A percentile compares a stretch with the other conserved stretches of the same genome.
These are phyloP conservation scores for Chlorodrepanis virens DNA, from an alignment of 2,113 vertebrate genomes.

Conservation along the genomic window DNA sequence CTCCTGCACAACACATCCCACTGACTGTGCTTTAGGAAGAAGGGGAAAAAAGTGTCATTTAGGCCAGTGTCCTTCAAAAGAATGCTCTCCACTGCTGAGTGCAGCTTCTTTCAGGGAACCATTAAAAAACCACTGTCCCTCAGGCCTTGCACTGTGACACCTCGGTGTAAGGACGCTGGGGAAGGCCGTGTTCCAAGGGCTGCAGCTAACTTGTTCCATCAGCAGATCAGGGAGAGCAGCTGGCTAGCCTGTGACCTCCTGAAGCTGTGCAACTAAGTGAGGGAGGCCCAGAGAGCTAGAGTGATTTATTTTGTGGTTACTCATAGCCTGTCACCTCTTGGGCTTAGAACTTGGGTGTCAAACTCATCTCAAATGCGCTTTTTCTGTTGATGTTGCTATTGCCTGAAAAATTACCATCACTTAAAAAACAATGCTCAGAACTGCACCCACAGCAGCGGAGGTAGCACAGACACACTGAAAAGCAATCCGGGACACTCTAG, in stretches of 20 bases:
- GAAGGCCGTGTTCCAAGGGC: neutral
- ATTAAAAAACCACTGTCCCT: neutral
- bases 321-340: neutral
- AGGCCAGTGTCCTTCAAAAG: neutral
- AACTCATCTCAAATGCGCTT: neutral
- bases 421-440: neutral
- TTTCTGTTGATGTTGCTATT: neutral
- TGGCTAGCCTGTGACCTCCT: neutral
- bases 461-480: neutral
- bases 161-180: accelerated
- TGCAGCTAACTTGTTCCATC: neutral
- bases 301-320: slow-evolving; percentile 2
- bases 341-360: neutral
- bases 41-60: neutral
- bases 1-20: neutral
- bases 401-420: neutral
- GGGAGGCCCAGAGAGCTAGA: neutral
- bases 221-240: neutral
- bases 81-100: neutral
- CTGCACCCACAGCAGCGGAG: neutral
- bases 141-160: neutral
- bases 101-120: neutral
- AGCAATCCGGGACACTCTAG: neutral
- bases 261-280: neutral
- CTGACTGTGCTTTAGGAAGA: neutral